Evolutionary conservation across 2,113 vertebrate species (phyloP).

Genomic region (human (Homo sapiens)): GRCh38 chr4:47595501-47596000

Average conservation of each 20-base stretch:
- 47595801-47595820: constrained; percentile 93
- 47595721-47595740: constrained; percentile 89
- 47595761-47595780: constrained; percentile 95
- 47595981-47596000: not conserved
- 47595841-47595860: constrained; percentile 93
- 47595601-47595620: not conserved
- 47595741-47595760: constrained; percentile 93
- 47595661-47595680: not conserved
- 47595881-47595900: constrained; percentile 96
- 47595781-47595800: constrained; percentile 95
- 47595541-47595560: constrained; percentile 56
- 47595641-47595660: constrained; percentile 53
- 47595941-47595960: not conserved
- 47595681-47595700: not conserved
- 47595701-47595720: constrained; percentile 27
- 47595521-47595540: constrained; percentile 67
- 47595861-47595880: constrained; percentile 87
- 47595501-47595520: constrained; percentile 65
- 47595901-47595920: constrained; percentile 82
- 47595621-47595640: constrained; percentile 16
- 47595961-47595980: not conserved
- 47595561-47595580: constrained; percentile 38
- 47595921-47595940: not conserved
- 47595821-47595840: constrained; percentile 96
- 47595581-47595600: constrained; percentile 9